phyloP scores from a whole-genome alignment of 2,113 vertebrate genomes.

The Pteruthius melanotis region DNA sequence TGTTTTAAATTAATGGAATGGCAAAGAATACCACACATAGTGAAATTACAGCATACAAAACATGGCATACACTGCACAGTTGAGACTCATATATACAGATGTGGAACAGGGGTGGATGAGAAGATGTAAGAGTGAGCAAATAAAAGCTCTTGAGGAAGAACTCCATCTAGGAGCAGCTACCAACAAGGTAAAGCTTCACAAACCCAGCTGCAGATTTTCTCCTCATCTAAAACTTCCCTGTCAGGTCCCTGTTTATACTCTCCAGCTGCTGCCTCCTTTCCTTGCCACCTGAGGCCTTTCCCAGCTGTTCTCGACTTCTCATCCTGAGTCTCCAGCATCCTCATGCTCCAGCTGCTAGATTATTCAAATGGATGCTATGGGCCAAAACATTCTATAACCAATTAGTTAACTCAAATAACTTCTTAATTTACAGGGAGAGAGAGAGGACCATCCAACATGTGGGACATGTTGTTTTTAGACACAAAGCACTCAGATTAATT shows the following conservation, averaged over 20 bases:
- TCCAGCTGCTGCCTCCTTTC: background rate
- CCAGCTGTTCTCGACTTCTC: background rate
- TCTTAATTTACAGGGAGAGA: background rate
- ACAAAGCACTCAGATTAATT: background rate
- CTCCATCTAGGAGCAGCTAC: background rate
- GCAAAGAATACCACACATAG: background rate
- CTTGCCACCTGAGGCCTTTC: background rate
- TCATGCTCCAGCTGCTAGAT: background rate
- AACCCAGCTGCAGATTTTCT: background rate
- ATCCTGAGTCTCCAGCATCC: background rate
- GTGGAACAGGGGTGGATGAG: background rate
- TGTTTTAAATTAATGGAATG: background rate
- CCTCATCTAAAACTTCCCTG: background rate
- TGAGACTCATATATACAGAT: background rate
- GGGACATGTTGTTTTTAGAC: background rate
- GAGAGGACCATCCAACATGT: background rate
- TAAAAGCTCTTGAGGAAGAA: background rate
- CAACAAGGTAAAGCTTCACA: background rate
- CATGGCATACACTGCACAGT: background rate
- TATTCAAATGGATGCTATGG: background rate
- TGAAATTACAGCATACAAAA: background rate
- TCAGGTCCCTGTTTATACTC: background rate
- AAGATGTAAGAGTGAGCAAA: background rate
- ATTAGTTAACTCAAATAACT: background rate
- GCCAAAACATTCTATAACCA: background rate